phyloP scores from a whole-genome alignment of 2,888 invertebrate genomes.

The Plebejus argus region DNA sequence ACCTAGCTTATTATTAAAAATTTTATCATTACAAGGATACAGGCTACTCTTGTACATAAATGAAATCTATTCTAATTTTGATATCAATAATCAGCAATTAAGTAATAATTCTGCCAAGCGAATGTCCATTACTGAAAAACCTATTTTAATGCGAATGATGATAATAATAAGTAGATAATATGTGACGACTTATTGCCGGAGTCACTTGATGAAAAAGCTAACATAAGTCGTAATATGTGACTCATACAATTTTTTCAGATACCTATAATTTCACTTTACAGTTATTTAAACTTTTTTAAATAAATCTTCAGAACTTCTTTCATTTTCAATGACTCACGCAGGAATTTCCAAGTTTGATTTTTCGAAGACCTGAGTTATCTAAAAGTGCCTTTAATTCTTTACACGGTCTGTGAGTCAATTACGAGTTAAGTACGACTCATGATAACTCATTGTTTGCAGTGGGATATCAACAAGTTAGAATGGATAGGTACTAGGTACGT shows the following conservation, averaged over 20 bases:
- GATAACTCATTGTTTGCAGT: too few relatives aligned
- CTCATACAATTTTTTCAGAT: too few relatives aligned
- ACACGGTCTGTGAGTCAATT: neutral
- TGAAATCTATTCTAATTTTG: too few relatives aligned
- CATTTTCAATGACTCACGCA: neutral
- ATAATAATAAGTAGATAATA: neutral
- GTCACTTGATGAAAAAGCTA: neutral
- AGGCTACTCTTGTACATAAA: neutral
- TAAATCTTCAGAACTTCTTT: neutral
- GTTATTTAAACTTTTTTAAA: too few relatives aligned
- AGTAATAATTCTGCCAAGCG: neutral
- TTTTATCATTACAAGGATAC: too few relatives aligned
- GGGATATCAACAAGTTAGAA: too few relatives aligned
- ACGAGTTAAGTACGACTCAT: too few relatives aligned
- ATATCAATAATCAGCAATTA: neutral
- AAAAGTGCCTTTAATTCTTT: neutral
- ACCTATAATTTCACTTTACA: too few relatives aligned
- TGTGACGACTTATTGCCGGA: neutral
- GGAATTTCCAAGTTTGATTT: neutral
- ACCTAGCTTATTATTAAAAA: too few relatives aligned
- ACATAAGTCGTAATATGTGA: too few relatives aligned
- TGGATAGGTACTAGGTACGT: too few relatives aligned
- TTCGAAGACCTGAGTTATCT: neutral
- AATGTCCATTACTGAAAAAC: neutral
- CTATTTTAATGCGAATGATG: neutral